Base-by-base conservation (phyloP, 2,888 invertebrate species). In the Perizoma affinitatum region DNA sequence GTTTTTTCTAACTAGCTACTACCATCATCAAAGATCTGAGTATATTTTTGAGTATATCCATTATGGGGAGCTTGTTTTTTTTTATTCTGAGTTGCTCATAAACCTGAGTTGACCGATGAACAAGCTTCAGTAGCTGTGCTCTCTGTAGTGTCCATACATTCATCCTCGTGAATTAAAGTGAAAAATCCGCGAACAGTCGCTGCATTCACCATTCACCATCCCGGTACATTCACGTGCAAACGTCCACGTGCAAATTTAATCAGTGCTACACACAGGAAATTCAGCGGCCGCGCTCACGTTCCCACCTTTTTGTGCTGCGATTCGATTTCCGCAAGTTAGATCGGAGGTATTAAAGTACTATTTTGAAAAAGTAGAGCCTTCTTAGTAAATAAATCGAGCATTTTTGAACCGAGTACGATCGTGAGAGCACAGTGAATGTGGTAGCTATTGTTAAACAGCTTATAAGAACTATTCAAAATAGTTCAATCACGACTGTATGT, bases 231-330 rank as follows among this genome's bases (percentile, higher is more conserved):
- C 67, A 61, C 69, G 64, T 63, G 69, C 64, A 61, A 59, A 61
- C 58, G 67, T 65, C 61, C 70, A 70, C 72, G 65, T 78, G 75
- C 74, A 78, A 75, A 65, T 78, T 78, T 78, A 76, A 78, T 75
- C 71, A 68, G 58, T 60, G 65, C 66, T 58, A 58, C 57, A 62
- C 63, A 66, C 63, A 64, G 65, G 66, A 66, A 69, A 66, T 58
- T 59, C 70, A 57, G 51, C 60, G 58, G 53, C 46, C 61, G 40
- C 52, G 63, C 60, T 49, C 54, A 48, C 56, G 44, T 58, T 68
- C 56, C 59, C 69, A 61, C 51, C 63, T 57, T 75, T 75, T 76
- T 76, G 75, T 68, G 55, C 60, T 61, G 62, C 46, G 63, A 70
- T 69, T 68, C 65, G 68, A 68, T 68, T 67, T 68, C 68, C 67